phyloP scores from a whole-genome alignment of 2,113 vertebrate genomes.

The Anolis sagrei region DNA sequence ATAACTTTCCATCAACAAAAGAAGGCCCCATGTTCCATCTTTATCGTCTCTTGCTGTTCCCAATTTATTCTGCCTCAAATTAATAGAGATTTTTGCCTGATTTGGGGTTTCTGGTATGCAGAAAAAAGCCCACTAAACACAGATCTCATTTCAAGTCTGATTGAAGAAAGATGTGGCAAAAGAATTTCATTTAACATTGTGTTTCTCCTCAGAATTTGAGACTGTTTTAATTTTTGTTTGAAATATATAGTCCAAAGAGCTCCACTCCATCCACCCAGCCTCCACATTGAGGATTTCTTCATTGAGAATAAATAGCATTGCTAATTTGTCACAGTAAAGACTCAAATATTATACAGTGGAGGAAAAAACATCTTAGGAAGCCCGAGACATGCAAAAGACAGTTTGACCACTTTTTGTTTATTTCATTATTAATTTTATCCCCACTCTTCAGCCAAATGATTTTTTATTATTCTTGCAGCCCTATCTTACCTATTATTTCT shows the following conservation, averaged over 20 bases:
- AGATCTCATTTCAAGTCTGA: constrained; percentile 32
- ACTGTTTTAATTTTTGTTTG: constrained; percentile 28
- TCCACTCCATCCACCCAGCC: neutral
- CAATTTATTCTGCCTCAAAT: constrained; percentile 31
- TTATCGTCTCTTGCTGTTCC: neutral
- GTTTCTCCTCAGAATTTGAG: neutral
- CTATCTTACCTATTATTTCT: neutral
- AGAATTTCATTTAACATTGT: constrained; percentile 25
- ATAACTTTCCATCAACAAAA: neutral
- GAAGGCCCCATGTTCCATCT: neutral
- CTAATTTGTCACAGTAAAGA: neutral
- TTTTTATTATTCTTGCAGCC: neutral
- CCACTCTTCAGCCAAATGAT: neutral
- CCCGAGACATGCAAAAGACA: fast-evolving
- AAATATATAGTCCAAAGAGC: neutral
- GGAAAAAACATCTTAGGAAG: neutral
- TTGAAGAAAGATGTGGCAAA: constrained; percentile 39
- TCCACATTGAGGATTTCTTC: neutral
- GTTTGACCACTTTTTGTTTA: neutral
- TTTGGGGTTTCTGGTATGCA: constrained; percentile 5
- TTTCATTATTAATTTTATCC: neutral
- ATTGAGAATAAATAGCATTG: neutral
- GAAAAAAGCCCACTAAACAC: neutral
- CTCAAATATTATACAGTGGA: neutral
- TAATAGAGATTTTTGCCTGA: constrained; percentile 1